Conservation (phyloP, 2,797 vertebrate genomes). For the Micrastur ruficollis region DNA sequence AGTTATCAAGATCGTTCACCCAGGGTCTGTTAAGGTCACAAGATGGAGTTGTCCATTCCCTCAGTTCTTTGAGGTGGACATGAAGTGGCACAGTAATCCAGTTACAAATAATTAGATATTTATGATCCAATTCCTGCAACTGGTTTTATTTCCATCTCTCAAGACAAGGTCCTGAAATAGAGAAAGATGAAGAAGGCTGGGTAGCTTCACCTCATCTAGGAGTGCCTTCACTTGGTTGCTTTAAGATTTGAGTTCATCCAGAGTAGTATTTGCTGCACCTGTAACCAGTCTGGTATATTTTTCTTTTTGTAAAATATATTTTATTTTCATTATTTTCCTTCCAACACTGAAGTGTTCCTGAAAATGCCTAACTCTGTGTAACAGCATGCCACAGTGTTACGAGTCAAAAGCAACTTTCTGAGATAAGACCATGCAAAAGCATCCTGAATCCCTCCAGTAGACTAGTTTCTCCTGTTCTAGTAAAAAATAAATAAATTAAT, state of each 20-base stretch:
- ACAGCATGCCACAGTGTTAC: no score
- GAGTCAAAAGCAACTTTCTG: background rate
- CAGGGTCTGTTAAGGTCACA: background rate
- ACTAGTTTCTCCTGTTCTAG: background rate
- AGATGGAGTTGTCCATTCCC: background rate
- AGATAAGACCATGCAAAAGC: background rate
- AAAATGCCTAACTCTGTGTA: background rate
- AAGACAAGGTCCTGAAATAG: background rate
- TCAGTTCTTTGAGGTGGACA: background rate
- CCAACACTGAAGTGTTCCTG: background rate
- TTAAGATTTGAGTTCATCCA: background rate
- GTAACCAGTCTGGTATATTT: background rate
- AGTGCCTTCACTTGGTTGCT: background rate
- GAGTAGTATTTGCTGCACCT: background rate
- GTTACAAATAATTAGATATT: background rate
- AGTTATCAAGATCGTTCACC: background rate
- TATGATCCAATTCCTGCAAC: background rate
- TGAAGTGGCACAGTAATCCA: background rate
- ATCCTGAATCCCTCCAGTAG: background rate
- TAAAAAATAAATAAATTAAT: background rate
- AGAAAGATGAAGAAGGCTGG: background rate
- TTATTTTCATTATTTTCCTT: background rate
- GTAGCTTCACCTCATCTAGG: background rate
- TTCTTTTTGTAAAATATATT: background rate
- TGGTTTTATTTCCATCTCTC: background rate